These are phyloP conservation scores for Sinodicranocentrus sp. DNA, from an alignment of 2,888 invertebrate genomes.

Conservation along the genomic window DNA sequence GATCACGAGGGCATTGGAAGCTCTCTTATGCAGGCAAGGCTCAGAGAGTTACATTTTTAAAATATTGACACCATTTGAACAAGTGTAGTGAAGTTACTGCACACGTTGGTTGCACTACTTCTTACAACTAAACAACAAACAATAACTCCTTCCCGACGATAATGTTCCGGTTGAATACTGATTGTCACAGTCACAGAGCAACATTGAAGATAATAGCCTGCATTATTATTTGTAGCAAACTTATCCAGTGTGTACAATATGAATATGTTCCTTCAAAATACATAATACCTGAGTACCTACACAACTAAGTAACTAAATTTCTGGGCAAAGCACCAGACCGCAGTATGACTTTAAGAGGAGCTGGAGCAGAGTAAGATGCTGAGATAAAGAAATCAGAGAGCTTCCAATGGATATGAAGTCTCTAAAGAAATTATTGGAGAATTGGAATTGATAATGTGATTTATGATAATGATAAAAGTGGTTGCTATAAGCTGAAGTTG, in stretches of 20 bases:
- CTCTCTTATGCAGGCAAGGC: neutral
- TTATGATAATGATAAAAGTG: constrained; percentile 10
- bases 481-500: neutral
- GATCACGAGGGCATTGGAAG: neutral
- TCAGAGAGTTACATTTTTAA: neutral
- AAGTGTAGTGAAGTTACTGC: no score
- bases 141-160: neutral
- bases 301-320: neutral
- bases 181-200: neutral
- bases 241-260: neutral
- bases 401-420: constrained; percentile 20
- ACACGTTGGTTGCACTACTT: neutral
- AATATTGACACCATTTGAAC: neutral
- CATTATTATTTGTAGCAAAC: neutral
- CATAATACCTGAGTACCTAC: neutral
- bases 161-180: neutral
- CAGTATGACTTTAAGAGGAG: constrained; percentile 36
- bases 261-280: neutral
- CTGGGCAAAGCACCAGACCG: constrained; percentile 23
- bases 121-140: neutral
- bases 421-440: neutral
- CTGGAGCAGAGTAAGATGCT: constrained; percentile 39
- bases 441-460: constrained; percentile 43
- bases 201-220: neutral
- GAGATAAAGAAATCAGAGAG: constrained; percentile 23